Conservation (phyloP, 2,888 invertebrate genomes). For the Amiota mariae region DNA sequence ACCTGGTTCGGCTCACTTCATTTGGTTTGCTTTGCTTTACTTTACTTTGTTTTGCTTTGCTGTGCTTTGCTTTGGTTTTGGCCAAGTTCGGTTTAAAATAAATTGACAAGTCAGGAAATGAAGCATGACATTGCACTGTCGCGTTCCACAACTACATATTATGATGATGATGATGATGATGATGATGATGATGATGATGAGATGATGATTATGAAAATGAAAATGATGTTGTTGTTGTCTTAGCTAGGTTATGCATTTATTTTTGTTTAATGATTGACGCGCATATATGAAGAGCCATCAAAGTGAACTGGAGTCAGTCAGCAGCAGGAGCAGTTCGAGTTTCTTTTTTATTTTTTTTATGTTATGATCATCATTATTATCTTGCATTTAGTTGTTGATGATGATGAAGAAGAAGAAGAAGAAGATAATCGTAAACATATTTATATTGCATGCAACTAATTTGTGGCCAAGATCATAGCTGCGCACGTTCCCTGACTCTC, state of each 20-base stretch:
- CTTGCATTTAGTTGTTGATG: neutral
- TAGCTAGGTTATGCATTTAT: conserved; percentile 12
- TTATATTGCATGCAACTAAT: conserved; percentile 58
- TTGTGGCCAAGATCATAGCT: conserved; percentile 65
- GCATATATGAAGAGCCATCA: conserved; percentile 40
- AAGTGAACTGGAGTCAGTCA: conserved; percentile 32
- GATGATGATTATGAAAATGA: no score
- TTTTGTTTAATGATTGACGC: conserved; percentile 51
- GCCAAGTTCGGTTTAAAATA: conserved; percentile 33
- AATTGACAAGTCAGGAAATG: conserved; percentile 72
- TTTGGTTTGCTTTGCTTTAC: neutral
- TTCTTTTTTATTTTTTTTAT: no score
- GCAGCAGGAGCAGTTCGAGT: conserved; percentile 18
- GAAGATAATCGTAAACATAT: conserved; percentile 34
- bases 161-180: no score
- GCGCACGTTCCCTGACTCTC: conserved; percentile 33
- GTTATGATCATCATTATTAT: no score
- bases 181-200: neutral
- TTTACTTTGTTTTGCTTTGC: neutral
- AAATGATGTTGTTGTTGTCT: conserved; percentile 31
- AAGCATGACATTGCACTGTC: conserved; percentile 71
- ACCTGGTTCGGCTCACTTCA: no score
- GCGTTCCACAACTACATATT: conserved; percentile 20
- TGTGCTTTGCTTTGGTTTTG: conserved; percentile 10
- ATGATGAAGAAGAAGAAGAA: conserved; percentile 22